Conservation (phyloP, 1,140 invertebrate species). For the Drosophila eugracilis region DNA sequence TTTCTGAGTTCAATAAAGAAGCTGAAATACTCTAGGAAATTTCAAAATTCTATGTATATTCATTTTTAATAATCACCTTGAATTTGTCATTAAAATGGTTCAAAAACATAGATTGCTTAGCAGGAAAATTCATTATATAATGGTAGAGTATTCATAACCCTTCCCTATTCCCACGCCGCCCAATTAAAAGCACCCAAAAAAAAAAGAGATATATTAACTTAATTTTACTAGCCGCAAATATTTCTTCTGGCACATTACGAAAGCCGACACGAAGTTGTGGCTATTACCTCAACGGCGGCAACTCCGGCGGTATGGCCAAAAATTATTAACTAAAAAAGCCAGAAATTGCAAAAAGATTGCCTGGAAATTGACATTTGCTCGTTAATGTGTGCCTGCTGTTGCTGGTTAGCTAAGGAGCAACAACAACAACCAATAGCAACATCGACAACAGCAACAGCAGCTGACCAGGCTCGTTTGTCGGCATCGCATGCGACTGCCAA, state of each 20-base stretch:
- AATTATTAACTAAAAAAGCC: conserved; percentile 77
- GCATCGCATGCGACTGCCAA: conserved; percentile 75
- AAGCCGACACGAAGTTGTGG: conserved; percentile 51
- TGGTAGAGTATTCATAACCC: not conserved
- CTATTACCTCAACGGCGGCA: conserved; percentile 46
- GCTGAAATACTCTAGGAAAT: conserved; percentile 8
- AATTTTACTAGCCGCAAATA: conserved; percentile 66
- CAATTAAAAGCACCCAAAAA: conserved; percentile 48
- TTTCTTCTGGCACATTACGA: conserved; percentile 65
- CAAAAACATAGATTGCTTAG: no score
- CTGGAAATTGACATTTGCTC: conserved; percentile 79
- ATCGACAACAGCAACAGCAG: conserved; percentile 20
- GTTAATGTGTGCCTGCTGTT: conserved; percentile 62
- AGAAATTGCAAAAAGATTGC: conserved; percentile 78
- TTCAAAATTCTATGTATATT: no score
- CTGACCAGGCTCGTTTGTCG: conserved; percentile 69
- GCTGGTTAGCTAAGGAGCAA: conserved; percentile 24
- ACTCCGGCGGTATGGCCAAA: conserved; percentile 51
- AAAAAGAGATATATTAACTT: conserved; percentile 70
- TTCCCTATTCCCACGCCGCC: not conserved
- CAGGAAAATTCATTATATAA: no score
- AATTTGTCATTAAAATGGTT: no score
- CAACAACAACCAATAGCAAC: conserved; percentile 7
- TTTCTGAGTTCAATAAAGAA: not conserved
- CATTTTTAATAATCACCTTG: no score